Base-by-base conservation (phyloP, 2,888 invertebrate species). In the Erebia palarica region DNA sequence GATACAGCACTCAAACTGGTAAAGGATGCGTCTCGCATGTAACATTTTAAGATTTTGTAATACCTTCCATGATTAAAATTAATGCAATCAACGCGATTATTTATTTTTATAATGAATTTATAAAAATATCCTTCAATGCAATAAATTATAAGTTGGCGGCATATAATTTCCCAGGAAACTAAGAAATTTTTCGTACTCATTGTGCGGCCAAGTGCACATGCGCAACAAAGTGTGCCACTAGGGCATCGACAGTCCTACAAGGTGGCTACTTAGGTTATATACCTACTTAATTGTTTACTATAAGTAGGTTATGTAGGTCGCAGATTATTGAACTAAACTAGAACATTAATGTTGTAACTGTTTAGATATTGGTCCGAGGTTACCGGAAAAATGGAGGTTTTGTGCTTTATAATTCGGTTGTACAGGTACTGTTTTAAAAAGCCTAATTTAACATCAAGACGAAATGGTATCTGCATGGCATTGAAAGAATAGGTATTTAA, bases 231-330 rank as follows among this genome's bases (percentile, higher is more conserved):
- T 90, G 79, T 91, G 92, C 79, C 87, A 92, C 81, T 91, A 73
- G 91, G 91, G 81, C 91, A 91, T 87, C 91, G 88, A 87, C 90
- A 86, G 85, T 82, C 81, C 85, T 76, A 77, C 77, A 73, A 71
- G 74, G 73, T 79, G 77, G 82, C 80, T 82, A 83, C 87, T 85
- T 78, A 80, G 77, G 78, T 78, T 76, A 77, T 73, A 77, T 68
- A 72, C 72, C 75, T 76, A 78, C 67, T 7, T 7, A 36, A 36
- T 36, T 36, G 36, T 36, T 36, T 36, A 36, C 72, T 79, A 79
- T 79, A 82, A 78, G 78, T 81, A 80, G 79, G 80, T 81, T 80
- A 87, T 84, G 80, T 88, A 85, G 88, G 88, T 85, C 87, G 80
- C 82, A 72, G 71, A 73, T 73, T 75, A 74, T 73, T 77, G 76